Conservation (phyloP, 2,888 invertebrate species). For the Stomorhina lunata region DNA sequence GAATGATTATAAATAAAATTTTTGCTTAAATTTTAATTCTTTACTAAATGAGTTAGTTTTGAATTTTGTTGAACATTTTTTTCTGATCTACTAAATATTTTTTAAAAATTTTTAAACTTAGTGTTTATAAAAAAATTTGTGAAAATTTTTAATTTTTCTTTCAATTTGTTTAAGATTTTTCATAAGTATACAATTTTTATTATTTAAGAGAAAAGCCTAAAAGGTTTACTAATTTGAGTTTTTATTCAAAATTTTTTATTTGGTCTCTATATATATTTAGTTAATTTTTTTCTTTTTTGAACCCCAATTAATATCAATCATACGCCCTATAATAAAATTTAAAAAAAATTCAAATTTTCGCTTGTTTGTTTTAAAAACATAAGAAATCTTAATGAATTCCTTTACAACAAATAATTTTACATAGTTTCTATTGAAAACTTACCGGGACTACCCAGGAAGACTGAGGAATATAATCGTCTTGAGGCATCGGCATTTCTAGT, state of each 20-base stretch:
- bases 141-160: too few relatives aligned
- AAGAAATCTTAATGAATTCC: background rate
- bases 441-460: constrained; percentile 95
- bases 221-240: background rate
- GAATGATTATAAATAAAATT: too few relatives aligned
- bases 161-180: too few relatives aligned
- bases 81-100: too few relatives aligned
- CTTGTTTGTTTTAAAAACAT: background rate
- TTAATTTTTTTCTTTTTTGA: background rate
- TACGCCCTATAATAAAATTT: background rate
- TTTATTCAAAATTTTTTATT: background rate
- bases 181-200: too few relatives aligned
- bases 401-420: background rate
- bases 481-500: constrained; percentile 88
- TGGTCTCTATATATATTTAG: background rate
- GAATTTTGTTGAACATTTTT: constrained; percentile 11
- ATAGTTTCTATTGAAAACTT: constrained; percentile 73
- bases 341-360: background rate
- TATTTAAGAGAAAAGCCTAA: too few relatives aligned
- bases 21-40: background rate
- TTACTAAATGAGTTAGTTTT: background rate
- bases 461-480: constrained; percentile 93
- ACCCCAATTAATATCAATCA: background rate
- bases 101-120: too few relatives aligned
- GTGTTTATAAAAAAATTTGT: too few relatives aligned